These are phyloP conservation scores for Ovibos moschatus DNA, from an alignment of 2,113 vertebrate species.

Conservation along the genomic window DNA sequence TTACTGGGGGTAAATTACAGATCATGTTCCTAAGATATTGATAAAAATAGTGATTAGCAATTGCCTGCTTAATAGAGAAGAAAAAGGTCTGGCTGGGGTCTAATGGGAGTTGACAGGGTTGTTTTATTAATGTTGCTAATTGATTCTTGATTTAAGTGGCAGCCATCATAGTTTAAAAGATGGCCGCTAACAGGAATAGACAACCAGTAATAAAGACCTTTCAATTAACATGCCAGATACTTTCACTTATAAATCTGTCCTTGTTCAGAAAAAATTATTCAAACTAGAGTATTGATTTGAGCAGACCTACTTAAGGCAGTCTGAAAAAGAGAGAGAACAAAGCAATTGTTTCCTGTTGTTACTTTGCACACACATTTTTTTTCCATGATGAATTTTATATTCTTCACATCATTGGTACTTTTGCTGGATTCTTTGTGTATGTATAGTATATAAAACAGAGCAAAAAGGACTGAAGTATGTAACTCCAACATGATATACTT, in stretches of 20 bases:
- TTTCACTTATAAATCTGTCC: conserved; percentile 64
- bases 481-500: background rate
- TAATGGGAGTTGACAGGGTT: conserved; percentile 76
- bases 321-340: conserved; percentile 46
- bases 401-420: background rate
- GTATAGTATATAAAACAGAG: background rate
- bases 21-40: conserved; percentile 67
- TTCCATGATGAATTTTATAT: background rate
- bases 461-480: background rate
- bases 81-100: conserved; percentile 72
- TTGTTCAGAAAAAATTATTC: conserved; percentile 59
- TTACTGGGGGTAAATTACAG: conserved; percentile 69
- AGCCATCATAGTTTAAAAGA: conserved; percentile 66
- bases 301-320: background rate
- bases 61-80: conserved; percentile 74
- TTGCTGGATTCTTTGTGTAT: background rate
- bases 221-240: conserved; percentile 68
- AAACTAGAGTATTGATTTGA: conserved; percentile 44
- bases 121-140: conserved; percentile 80
- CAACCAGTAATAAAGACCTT: conserved; percentile 68
- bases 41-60: conserved; percentile 79
- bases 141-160: conserved; percentile 78
- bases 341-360: background rate
- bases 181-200: conserved; percentile 64
- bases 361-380: background rate